phyloP scores from a whole-genome alignment of 2,113 vertebrate species.

The Alaudala cheleensis region DNA sequence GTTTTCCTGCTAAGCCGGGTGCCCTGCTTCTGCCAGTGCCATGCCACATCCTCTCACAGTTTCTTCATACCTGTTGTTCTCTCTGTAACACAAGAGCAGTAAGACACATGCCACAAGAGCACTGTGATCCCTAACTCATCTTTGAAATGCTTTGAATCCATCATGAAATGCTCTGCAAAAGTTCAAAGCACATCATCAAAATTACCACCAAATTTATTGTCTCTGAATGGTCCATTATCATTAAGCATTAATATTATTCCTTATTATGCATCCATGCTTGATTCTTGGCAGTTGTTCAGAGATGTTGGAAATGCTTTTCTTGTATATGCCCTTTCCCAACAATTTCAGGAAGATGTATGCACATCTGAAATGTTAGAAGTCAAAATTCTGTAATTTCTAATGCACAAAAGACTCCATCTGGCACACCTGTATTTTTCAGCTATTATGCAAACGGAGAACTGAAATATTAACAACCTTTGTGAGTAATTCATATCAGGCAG shows the following conservation, averaged over 20 bases:
- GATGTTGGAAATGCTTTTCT: neutral
- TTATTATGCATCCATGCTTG: neutral
- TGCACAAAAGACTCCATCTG: constrained; percentile 43
- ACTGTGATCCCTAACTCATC: neutral
- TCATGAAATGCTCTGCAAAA: neutral
- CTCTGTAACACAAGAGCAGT: neutral
- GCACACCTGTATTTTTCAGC: constrained; percentile 62
- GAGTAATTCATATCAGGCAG: constrained; percentile 55
- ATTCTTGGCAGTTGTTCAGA: neutral
- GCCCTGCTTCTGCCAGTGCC: neutral
- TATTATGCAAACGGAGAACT: constrained; percentile 60
- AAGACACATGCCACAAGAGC: neutral
- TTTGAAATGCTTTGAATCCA: neutral
- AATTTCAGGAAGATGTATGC: neutral
- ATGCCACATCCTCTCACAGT: neutral
- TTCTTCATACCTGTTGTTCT: neutral
- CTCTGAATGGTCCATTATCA: neutral
- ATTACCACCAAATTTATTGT: neutral
- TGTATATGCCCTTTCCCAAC: constrained; percentile 18
- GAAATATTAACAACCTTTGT: constrained; percentile 68
- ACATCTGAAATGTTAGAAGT: constrained; percentile 29
- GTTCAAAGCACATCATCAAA: neutral
- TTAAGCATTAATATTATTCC: neutral
- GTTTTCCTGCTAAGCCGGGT: neutral
- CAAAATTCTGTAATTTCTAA: constrained; percentile 28